Conservation (phyloP, 2,888 invertebrate genomes). For the Drosophila ezoana region DNA sequence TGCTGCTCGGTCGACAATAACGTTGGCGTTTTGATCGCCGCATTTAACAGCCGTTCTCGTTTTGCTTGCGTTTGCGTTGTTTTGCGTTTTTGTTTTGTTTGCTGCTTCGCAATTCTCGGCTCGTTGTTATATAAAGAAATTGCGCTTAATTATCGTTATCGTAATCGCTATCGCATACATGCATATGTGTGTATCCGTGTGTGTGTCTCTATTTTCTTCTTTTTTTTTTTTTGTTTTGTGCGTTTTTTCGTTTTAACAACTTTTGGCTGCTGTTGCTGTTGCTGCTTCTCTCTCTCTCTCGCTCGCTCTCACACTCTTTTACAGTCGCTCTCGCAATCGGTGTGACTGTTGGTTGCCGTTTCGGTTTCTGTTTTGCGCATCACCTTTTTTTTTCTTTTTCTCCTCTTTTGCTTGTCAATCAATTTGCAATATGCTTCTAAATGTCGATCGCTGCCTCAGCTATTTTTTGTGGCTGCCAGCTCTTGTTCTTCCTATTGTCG, state of each 20-base stretch:
- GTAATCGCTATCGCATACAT: constrained; percentile 42
- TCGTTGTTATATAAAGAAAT: constrained; percentile 52
- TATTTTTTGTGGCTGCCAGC: constrained; percentile 31
- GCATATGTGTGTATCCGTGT: constrained; percentile 3
- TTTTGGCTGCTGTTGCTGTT: constrained; percentile 49
- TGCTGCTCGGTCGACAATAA: constrained; percentile 42
- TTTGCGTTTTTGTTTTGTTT: constrained; percentile 49
- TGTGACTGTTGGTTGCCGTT: constrained; percentile 34
- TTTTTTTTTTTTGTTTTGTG: constrained; percentile 30
- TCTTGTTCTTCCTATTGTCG: constrained; percentile 30
- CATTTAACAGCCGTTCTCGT: constrained; percentile 70
- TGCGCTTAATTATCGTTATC: constrained; percentile 51
- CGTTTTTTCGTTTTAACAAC: constrained; percentile 59
- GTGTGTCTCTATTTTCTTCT: not conserved
- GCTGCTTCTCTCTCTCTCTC: constrained; percentile 32
- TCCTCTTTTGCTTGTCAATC: constrained; percentile 49
- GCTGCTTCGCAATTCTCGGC: constrained; percentile 35
- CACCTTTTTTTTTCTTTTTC: constrained; percentile 20
- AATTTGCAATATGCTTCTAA: constrained; percentile 62
- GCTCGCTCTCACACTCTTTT: constrained; percentile 12
- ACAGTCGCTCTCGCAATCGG: constrained; percentile 32
- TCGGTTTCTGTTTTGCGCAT: constrained; percentile 53
- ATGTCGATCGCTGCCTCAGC: constrained; percentile 44
- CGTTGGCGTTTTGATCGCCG: constrained; percentile 62
- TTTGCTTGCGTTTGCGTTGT: constrained; percentile 16